phyloP scores from a whole-genome alignment of 2,888 invertebrate genomes.

The Machimus rusticus region DNA sequence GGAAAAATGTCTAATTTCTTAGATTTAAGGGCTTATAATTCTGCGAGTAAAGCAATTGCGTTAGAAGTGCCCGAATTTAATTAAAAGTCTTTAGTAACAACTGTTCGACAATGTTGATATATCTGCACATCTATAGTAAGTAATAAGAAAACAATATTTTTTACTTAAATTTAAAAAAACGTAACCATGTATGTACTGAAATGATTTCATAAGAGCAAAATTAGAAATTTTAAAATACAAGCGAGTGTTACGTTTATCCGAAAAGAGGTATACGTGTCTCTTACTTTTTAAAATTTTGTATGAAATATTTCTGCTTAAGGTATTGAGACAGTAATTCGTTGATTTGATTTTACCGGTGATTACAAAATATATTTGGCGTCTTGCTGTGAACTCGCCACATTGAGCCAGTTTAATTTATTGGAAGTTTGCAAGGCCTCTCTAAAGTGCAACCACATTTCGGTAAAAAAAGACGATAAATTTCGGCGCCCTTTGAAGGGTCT shows the following conservation, averaged over 20 bases:
- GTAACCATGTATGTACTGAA: too few relatives aligned
- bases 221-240: not conserved
- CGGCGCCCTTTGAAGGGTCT: conserved; percentile 27
- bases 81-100: not conserved
- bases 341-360: not conserved
- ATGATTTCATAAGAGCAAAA: too few relatives aligned
- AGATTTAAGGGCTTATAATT: not conserved
- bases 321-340: not conserved
- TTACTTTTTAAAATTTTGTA: too few relatives aligned
- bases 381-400: conserved; percentile 12
- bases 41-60: not conserved
- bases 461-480: conserved; percentile 20
- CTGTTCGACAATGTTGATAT: too few relatives aligned
- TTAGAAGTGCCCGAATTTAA: not conserved
- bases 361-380: conserved; percentile 23
- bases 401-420: conserved; percentile 11
- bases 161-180: too few relatives aligned
- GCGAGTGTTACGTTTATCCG: too few relatives aligned
- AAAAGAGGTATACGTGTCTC: too few relatives aligned
- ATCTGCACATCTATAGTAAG: too few relatives aligned
- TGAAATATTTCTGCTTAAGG: not conserved
- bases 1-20: too few relatives aligned
- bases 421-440: not conserved
- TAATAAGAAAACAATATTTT: too few relatives aligned
- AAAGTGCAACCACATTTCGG: conserved; percentile 28